Evolutionary conservation across 2,888 invertebrate species (phyloP), one percentile per base, ranked within the genome.

Genomic region (Epirrhoe tristata): DNA sequence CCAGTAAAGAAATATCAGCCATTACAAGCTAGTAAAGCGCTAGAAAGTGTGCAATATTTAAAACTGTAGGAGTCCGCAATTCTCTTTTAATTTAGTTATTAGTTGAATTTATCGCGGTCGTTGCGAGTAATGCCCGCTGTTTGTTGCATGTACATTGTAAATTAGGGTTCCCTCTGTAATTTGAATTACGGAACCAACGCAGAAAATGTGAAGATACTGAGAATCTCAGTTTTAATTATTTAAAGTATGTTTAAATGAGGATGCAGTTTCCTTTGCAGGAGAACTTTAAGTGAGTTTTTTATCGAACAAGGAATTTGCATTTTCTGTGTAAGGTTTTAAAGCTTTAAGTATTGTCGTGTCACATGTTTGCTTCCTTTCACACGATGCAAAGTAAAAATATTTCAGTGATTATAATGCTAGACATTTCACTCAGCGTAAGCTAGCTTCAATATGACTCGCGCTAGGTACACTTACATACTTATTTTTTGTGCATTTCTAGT

Each of bases 71-170:
- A 52, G 46, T 52, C 48, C 52, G 61, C 67, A 68, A 69, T 70
- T 63, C 64, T 56, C 62, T 68, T 72, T 72, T 74, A 70, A 72
- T 74, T 72, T 67, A 71, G 73, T 74, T 74, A 74, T 74, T 74
- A 74, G 70, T 48, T 34, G 52, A 71, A 74, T 72, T 69, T 74
- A 71, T 60, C 58, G 65, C 58, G 57, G 24, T 67, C 69, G 64
- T 70, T 65, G 64, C 56, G 64, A 63, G 58, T 70, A 68, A 69
- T 68, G 66, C 58, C 57, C 59, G 68, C 71, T 69, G 70, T 71
- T 72, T 70, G 72, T 70, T 72, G 72, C 70, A 74, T 72, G 71
- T 68, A 72, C 66, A 67, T 61, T 70, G 64, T 74, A 71, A 70
- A 73, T 73, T 74, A 71, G 69, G 68, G 71, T 61, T 66, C 71